These are phyloP conservation scores for Microcebus jonahi DNA, from an alignment of 2,113 vertebrate species.

Conservation along the genomic window DNA sequence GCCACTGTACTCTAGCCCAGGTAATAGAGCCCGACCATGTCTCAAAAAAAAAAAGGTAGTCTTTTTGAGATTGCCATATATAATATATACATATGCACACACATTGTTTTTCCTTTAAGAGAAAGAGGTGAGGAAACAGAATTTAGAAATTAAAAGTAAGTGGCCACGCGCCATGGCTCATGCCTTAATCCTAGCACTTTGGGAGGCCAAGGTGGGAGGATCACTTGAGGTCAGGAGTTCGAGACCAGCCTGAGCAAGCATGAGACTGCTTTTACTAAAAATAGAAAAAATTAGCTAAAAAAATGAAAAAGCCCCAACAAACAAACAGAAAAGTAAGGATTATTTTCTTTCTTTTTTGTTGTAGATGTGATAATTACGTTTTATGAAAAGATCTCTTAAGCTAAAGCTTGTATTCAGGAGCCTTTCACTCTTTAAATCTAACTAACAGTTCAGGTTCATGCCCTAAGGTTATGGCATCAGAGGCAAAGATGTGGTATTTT, in stretches of 20 bases:
- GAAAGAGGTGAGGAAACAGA: conserved; percentile 3
- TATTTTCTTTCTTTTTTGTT: neutral
- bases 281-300: neutral
- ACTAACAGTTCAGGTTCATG: neutral
- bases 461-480: neutral
- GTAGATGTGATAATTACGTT: neutral
- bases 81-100: too few relatives aligned
- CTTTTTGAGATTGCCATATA: neutral
- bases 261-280: too few relatives aligned
- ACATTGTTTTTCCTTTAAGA: neutral
- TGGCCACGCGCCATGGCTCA: neutral
- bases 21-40: neutral
- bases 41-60: neutral
- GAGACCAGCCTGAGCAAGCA: neutral
- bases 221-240: neutral
- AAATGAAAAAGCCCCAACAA: neutral
- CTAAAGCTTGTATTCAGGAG: conserved; percentile 7
- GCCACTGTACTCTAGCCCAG: too few relatives aligned
- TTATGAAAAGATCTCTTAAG: neutral
- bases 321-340: neutral
- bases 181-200: neutral
- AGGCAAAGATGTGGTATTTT: neutral
- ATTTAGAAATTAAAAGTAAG: conserved; percentile 34
- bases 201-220: neutral
- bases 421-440: neutral